Evolutionary conservation across 1,140 invertebrate species (phyloP), one percentile per base, ranked within the genome.

Genomic region (Chelonus insularis): DNA sequence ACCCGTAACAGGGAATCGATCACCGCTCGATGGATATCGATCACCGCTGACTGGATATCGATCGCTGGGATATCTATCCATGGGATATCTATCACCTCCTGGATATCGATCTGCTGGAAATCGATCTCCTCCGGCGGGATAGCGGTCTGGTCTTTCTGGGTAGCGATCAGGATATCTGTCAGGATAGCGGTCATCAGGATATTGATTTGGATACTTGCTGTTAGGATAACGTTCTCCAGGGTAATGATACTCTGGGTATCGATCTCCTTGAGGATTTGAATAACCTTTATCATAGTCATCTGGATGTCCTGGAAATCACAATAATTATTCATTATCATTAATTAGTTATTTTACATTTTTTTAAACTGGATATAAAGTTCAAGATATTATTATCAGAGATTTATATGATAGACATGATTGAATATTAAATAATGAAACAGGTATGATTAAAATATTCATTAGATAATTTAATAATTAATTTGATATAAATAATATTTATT

Each of bases 241-340:
- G 11, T 9, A 83, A 67, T 81, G 83, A 34, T 80, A 77, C 54
- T 84, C 81, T 18, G 80, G 77, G 39, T 74, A 76, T 16, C 79
- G 73, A 68, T 77, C 74, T 29, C 70, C 69, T 60, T 80, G 73
- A 37, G 77, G 79, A 12, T 63, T 62, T 4, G 66, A 55, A 48
- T 73, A 73, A 7, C 69, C 68, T 65, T 79, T 76, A 60, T 84
- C 80, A 62, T 75, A 76, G 55, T 80, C 78, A 11, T 79, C 79
- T 5, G 71, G 63, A 20, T 78, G 75, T 3, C 77, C 78, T 78
- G 52, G 56, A 37, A 50, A 65, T 34, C n/a, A n/a, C n/a, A n/a
- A n/a, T n/a, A n/a, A n/a, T n/a, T n/a, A n/a, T n/a, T n/a, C n/a
- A n/a, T n/a, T n/a, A n/a, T n/a, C n/a, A n/a, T n/a, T n/a, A n/a